Evolutionary conservation across 30 jellyfish, hydroid and myxozoan species (phyloP).

Genomic region (Aurelia sp.): DNA sequence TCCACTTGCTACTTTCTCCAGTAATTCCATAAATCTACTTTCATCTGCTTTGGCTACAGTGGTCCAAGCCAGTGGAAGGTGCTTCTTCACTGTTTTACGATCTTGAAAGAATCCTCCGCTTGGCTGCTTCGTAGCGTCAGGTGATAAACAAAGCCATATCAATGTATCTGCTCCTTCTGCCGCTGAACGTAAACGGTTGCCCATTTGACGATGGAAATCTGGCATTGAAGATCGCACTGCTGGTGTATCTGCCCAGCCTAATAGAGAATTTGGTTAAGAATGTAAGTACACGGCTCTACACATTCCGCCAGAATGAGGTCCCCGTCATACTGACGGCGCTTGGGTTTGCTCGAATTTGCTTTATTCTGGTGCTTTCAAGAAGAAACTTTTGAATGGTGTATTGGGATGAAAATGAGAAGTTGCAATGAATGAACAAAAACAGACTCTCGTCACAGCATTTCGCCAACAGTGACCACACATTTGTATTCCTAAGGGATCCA

Average conservation of each 20-base stretch:
- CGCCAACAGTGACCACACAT: no score
- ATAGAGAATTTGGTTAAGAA: no score
- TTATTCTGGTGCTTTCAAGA: no score
- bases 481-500: no score
- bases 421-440: no score
- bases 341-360: no score
- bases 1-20: constrained; percentile 59
- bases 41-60: constrained; percentile 38
- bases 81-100: constrained; percentile 69
- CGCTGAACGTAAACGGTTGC: constrained; percentile 67
- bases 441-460: no score
- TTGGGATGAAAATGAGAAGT: no score
- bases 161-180: constrained; percentile 93
- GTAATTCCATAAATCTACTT: constrained; percentile 42
- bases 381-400: no score
- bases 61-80: constrained; percentile 76
- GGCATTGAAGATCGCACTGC: constrained; percentile 88
- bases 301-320: no score
- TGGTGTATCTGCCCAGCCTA: constrained; percentile 96
- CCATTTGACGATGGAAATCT: constrained; percentile 81
- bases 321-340: no score
- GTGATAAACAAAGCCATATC: constrained; percentile 80
- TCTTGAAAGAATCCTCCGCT: constrained; percentile 86
- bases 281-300: no score
- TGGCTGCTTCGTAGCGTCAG: constrained; percentile 58